Conservation (phyloP, 2,113 vertebrate species). For the Noctilio leporinus region DNA sequence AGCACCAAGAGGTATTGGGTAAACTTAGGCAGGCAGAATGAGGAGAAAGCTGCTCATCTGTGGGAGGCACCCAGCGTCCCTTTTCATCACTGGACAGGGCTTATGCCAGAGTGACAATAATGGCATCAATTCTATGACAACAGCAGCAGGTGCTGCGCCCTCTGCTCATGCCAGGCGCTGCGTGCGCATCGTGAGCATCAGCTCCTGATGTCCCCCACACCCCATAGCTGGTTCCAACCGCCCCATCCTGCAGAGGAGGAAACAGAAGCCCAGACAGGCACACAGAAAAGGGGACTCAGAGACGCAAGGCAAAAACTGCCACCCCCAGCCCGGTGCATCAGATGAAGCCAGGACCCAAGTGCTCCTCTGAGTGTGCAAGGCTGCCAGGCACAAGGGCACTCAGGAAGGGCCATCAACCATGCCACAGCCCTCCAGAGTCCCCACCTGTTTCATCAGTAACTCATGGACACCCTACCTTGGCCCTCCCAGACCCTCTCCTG, state of each 20-base stretch:
- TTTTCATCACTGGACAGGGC: background rate
- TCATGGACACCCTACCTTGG: fast-evolving
- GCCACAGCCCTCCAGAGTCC: background rate
- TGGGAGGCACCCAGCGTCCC: background rate
- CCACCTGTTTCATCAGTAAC: background rate
- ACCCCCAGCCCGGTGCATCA: background rate
- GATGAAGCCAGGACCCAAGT: background rate
- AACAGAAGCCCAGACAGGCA: background rate
- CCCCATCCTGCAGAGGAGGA: background rate
- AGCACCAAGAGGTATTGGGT: background rate
- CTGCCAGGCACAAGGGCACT: background rate
- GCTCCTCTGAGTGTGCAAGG: background rate
- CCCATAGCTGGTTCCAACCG: fast-evolving
- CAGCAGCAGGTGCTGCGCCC: background rate
- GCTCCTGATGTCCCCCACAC: background rate
- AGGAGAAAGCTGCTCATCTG: background rate
- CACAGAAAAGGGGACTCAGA: background rate
- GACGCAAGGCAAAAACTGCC: background rate
- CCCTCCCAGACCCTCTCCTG: background rate
- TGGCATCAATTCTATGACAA: fast-evolving
- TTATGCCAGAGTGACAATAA: background rate
- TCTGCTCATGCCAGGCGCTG: background rate
- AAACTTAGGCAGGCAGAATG: background rate
- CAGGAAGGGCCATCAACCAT: background rate
- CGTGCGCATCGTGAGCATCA: background rate